Evolutionary conservation across 2,797 vertebrate genomes (phyloP).

Genomic region (Halcyon badia): DNA sequence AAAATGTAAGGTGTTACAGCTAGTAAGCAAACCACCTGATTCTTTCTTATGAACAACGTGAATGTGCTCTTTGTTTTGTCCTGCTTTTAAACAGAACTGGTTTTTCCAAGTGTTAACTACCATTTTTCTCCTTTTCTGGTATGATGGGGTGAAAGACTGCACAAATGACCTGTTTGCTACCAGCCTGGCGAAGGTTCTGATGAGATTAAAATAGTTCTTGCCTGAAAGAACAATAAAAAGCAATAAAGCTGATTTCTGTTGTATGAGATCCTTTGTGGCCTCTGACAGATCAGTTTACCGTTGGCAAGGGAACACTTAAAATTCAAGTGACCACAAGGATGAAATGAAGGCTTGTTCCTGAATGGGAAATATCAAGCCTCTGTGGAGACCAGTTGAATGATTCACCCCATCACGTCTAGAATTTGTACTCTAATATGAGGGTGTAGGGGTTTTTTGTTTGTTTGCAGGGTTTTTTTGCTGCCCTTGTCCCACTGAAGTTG

Average conservation of each 20-base stretch:
- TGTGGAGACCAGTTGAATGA: not conserved
- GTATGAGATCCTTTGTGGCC: not conserved
- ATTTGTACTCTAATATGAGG: not conserved
- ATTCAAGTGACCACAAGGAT: not conserved
- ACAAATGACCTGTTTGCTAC: not conserved
- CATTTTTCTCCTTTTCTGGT: not conserved
- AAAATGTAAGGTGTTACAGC: not conserved
- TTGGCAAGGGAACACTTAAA: not conserved
- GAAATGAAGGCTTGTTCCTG: not conserved
- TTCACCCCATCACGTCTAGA: not conserved
- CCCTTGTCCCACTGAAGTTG: not conserved
- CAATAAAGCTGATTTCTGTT: constrained; percentile 44
- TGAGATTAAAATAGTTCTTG: not conserved
- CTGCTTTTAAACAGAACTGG: not conserved
- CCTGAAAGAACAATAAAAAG: constrained; percentile 19
- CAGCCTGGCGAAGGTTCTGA: not conserved
- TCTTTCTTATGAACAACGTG: not conserved
- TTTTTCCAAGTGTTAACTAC: not conserved
- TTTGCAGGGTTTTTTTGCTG: not conserved
- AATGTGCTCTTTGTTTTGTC: not conserved
- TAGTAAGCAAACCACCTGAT: not conserved
- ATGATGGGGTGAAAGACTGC: not conserved
- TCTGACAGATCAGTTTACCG: not conserved
- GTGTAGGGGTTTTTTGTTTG: not conserved
- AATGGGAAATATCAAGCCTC: not conserved